phyloP scores from a whole-genome alignment of 2,888 invertebrate species.

The Serrognathus titanus region DNA sequence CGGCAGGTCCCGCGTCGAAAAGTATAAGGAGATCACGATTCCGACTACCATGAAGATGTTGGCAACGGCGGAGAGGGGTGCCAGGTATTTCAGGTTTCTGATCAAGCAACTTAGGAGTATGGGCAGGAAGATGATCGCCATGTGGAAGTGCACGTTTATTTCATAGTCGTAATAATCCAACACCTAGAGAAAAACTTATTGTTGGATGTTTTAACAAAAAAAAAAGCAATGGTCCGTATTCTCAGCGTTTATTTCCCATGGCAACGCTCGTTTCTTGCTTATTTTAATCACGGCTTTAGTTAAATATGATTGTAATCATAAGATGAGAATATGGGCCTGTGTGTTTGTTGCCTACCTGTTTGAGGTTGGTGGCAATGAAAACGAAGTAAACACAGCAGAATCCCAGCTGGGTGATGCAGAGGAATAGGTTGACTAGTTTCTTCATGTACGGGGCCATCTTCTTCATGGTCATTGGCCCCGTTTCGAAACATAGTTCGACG shows the following conservation, averaged over 20 bases:
- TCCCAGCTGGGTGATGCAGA: slow-evolving; percentile 94
- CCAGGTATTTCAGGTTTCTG: slow-evolving; percentile 70
- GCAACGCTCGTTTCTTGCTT: not conserved
- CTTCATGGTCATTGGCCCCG: slow-evolving; percentile 66
- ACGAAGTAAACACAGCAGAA: slow-evolving; percentile 98
- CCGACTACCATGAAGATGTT: slow-evolving; percentile 75
- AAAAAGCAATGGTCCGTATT: too few relatives aligned
- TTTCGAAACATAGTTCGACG: slow-evolving; percentile 74
- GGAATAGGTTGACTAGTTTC: slow-evolving; percentile 75
- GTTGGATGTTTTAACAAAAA: too few relatives aligned
- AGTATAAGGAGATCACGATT: slow-evolving; percentile 73
- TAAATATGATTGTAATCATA: not conserved
- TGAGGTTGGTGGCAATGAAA: slow-evolving; percentile 83
- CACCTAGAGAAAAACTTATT: slow-evolving; percentile 54
- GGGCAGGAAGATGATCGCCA: slow-evolving; percentile 70
- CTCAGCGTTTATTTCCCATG: too few relatives aligned
- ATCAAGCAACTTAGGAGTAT: slow-evolving; percentile 72
- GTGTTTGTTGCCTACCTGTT: slow-evolving; percentile 59
- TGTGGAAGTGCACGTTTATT: slow-evolving; percentile 66
- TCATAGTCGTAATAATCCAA: slow-evolving; percentile 61
- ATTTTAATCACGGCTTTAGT: not conserved
- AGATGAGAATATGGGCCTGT: not conserved
- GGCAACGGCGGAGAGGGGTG: slow-evolving; percentile 74
- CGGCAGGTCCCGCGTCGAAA: slow-evolving; percentile 71
- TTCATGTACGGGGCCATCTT: slow-evolving; percentile 63